Evolutionary conservation across 2,113 vertebrate species (phyloP).

Genomic region (Tapirus terrestris): DNA sequence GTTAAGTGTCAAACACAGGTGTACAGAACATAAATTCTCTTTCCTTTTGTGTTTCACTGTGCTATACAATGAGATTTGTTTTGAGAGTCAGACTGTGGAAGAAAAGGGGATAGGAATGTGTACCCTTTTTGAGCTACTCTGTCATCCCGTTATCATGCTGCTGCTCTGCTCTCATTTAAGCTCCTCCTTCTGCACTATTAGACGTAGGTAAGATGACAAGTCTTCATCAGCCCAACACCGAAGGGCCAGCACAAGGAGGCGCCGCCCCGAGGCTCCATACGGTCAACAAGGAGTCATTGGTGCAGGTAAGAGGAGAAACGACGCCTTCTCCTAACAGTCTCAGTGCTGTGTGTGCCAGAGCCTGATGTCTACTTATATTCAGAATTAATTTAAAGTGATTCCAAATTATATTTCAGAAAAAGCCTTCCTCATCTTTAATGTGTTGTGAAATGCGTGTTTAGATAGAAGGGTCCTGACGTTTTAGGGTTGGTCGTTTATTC

Average conservation of each 20-base stretch:
- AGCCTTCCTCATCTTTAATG: neutral
- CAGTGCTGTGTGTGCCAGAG: neutral
- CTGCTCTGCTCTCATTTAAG: neutral
- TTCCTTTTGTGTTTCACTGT: neutral
- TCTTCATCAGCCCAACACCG: neutral
- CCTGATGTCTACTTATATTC: neutral
- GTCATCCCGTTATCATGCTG: neutral
- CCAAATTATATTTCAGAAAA: neutral
- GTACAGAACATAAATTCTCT: neutral
- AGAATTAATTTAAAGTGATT: neutral
- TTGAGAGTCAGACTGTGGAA: neutral
- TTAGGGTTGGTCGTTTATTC: neutral
- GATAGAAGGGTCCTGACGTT: neutral
- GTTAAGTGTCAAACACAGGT: neutral
- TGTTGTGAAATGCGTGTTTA: neutral
- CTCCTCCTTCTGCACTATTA: neutral
- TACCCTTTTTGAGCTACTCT: neutral
- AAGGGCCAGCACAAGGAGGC: neutral
- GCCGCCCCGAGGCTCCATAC: accelerated
- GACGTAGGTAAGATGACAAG: neutral
- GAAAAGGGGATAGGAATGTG: neutral
- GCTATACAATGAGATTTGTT: neutral
- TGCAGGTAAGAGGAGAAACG: neutral
- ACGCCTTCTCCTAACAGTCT: neutral
- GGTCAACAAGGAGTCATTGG: neutral